phyloP scores from a whole-genome alignment of 1,140 invertebrate genomes.

The Reticulitermes speratus region DNA sequence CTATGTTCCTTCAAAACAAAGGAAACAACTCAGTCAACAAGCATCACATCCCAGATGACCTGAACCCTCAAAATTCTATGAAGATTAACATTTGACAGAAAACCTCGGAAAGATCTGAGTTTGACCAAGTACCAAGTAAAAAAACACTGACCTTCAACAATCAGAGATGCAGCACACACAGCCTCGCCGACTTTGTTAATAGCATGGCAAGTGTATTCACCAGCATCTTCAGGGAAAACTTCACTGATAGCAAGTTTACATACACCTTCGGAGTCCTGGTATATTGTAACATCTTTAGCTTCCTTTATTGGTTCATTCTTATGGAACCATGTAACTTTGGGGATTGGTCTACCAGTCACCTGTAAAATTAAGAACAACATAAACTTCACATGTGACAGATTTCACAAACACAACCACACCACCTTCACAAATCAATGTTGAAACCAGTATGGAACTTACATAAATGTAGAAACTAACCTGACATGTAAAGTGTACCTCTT shows the following conservation, averaged over 20 bases:
- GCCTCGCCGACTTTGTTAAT: constrained; percentile 83
- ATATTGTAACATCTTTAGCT: constrained; percentile 75
- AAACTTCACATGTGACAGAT: not conserved
- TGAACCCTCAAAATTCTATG: too few relatives aligned
- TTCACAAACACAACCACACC: not conserved
- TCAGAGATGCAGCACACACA: constrained; percentile 72
- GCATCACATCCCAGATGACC: not conserved
- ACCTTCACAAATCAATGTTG: not conserved
- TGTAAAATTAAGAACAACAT: constrained; percentile 33
- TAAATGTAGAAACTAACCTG: constrained; percentile 50
- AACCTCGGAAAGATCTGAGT: not conserved
- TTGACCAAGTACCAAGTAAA: not conserved
- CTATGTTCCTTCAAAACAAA: too few relatives aligned
- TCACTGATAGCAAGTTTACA: constrained; percentile 85
- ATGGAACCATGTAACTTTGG: constrained; percentile 80
- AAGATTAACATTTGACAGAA: not conserved
- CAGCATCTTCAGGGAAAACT: constrained; percentile 92
- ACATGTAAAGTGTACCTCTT: constrained; percentile 78
- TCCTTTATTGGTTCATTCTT: constrained; percentile 69
- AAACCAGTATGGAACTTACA: too few relatives aligned
- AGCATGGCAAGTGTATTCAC: constrained; percentile 81
- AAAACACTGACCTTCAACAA: constrained; percentile 72
- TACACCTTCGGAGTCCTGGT: constrained; percentile 72
- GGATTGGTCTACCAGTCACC: constrained; percentile 73
- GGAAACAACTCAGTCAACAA: not conserved